Conservation (phyloP, 2,113 vertebrate genomes). For the Sphyrna mokarran region DNA sequence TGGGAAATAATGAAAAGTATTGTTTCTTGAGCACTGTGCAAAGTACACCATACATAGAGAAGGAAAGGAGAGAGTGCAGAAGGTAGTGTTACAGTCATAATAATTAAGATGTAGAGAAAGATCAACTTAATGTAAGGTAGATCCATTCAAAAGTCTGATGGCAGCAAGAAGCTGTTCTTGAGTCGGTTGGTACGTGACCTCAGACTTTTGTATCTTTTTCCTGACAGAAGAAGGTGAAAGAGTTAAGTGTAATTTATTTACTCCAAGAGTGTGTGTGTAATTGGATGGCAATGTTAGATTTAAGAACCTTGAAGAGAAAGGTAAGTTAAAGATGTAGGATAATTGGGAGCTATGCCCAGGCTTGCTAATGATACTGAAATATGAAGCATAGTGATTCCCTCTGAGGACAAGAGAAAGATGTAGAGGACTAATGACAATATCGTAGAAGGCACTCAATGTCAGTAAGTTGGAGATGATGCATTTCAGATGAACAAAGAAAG, state of each 20-base stretch:
- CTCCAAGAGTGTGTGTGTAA: too few species aligned
- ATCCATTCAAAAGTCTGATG: neutral
- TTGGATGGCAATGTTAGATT: neutral
- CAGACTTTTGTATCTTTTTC: too few species aligned
- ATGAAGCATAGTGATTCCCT: neutral
- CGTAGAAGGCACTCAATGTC: neutral
- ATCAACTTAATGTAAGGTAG: neutral
- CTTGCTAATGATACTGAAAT: neutral
- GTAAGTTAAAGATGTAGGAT: neutral
- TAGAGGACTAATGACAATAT: neutral
- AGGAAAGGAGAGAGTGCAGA: too few species aligned
- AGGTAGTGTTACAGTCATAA: too few species aligned
- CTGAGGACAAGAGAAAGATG: neutral
- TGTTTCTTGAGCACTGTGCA: too few species aligned
- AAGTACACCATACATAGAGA: too few species aligned
- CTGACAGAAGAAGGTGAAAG: too few species aligned
- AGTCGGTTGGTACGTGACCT: too few species aligned
- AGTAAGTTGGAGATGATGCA: neutral
- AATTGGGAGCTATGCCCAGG: neutral
- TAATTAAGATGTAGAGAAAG: too few species aligned
- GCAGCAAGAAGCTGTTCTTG: too few species aligned
- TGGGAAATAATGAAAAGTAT: too few species aligned
- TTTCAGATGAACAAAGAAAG: neutral
- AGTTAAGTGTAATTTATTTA: too few species aligned
- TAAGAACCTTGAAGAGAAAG: neutral